Conservation (phyloP, 2,797 vertebrate genomes). For the Bradypus variegatus region DNA sequence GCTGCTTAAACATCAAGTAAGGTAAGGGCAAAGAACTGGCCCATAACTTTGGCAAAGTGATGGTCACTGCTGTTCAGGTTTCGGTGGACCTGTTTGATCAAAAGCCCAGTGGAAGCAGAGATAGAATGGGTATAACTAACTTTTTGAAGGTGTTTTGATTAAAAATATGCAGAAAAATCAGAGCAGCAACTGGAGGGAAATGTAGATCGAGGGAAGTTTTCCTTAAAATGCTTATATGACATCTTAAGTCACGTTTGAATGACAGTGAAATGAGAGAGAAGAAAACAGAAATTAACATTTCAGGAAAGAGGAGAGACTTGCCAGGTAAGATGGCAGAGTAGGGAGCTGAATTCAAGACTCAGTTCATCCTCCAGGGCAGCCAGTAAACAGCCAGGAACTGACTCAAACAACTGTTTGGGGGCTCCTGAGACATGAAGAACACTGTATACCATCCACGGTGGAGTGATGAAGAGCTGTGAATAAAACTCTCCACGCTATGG, state of each 20-base stretch:
- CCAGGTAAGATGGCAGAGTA: neutral
- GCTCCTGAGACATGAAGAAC: too few relatives aligned
- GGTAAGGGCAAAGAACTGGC: neutral
- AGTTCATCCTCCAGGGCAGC: too few relatives aligned
- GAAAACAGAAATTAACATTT: neutral
- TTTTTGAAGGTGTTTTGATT: neutral
- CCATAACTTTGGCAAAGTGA: neutral
- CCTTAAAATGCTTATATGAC: neutral
- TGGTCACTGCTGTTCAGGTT: neutral
- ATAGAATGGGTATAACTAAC: neutral
- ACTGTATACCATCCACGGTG: too few relatives aligned
- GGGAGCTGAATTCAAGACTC: too few relatives aligned
- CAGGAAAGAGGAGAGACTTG: neutral
- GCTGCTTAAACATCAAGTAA: too few relatives aligned
- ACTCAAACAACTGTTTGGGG: too few relatives aligned
- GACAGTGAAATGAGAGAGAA: neutral
- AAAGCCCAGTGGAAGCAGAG: neutral
- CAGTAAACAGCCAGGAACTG: too few relatives aligned
- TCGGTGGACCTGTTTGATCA: neutral
- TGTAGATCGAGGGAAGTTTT: neutral
- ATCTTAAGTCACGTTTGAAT: neutral
- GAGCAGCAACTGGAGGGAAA: neutral
- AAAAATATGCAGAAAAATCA: neutral
- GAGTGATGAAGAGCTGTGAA: too few relatives aligned
- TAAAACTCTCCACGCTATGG: too few relatives aligned